Evolutionary conservation across 2,113 vertebrate genomes (phyloP).

Genomic region (Patagioenas fasciata): DNA sequence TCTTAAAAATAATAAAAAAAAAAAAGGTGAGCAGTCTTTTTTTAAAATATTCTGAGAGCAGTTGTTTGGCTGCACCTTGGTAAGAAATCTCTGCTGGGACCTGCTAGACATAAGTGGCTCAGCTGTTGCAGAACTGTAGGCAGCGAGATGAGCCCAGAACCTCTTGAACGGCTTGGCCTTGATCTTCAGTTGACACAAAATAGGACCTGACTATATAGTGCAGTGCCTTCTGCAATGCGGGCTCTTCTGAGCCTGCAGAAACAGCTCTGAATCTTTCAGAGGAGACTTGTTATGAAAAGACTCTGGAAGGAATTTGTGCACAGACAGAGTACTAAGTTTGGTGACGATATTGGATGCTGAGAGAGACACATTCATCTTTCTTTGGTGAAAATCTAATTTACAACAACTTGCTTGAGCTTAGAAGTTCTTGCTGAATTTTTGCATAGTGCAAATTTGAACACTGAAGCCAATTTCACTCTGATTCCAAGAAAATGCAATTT

Average conservation of each 20-base stretch:
- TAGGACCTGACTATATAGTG: rapidly evolving
- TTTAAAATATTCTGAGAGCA: not conserved
- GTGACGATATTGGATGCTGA: not conserved
- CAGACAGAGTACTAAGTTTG: not conserved
- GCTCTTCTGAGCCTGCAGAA: not conserved
- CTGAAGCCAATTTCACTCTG: not conserved
- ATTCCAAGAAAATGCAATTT: not conserved
- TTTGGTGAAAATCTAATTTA: not conserved
- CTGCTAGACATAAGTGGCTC: not conserved
- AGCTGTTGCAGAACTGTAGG: not conserved
- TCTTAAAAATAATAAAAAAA: not conserved
- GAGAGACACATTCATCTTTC: not conserved
- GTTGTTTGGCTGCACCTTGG: not conserved
- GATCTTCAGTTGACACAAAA: not conserved
- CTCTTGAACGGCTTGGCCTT: not conserved
- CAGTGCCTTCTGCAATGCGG: not conserved
- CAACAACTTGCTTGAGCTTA: not conserved
- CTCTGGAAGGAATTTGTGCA: not conserved
- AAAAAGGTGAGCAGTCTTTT: not conserved
- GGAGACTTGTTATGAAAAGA: not conserved
- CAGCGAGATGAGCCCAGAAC: not conserved
- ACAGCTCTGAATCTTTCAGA: not conserved
- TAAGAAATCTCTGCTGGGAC: not conserved
- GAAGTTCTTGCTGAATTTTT: not conserved
- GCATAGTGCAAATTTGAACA: not conserved